Percentiles rank a stretch among this genome's conserved stretches.
Evolutionary conservation across 2,113 vertebrate genomes (phyloP).

Genomic region (Stegastes partitus): DNA sequence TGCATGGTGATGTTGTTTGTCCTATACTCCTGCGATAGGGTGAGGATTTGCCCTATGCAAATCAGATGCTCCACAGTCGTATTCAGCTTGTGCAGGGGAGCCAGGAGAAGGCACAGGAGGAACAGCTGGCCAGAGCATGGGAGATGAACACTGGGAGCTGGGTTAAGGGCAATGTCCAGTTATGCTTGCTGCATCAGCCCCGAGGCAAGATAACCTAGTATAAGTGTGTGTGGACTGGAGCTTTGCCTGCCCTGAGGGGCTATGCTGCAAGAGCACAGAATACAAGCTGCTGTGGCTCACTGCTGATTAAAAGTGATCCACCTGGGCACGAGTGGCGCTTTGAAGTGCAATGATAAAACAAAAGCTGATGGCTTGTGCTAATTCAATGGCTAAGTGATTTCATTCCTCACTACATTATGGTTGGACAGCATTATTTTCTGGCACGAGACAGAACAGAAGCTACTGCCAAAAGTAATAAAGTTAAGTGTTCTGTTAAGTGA

Average conservation of each 20-base stretch:
- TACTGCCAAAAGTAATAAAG: slow-evolving; percentile 73
- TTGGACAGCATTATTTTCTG: slow-evolving; percentile 69
- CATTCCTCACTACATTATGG: slow-evolving; percentile 63
- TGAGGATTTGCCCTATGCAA: slow-evolving; percentile 58
- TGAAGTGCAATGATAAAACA: slow-evolving; percentile 75
- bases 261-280: slow-evolving; percentile 27
- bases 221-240: slow-evolving; percentile 16
- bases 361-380: slow-evolving; percentile 70
- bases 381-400: slow-evolving; percentile 73
- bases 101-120: background rate
- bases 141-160: slow-evolving; percentile 11
- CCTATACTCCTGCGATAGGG: background rate
- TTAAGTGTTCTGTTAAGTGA: slow-evolving; percentile 73
- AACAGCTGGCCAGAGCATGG: slow-evolving; percentile 56
- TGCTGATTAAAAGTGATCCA: slow-evolving; percentile 76
- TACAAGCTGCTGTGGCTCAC: slow-evolving; percentile 70
- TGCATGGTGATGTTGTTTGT: slow-evolving; percentile 64
- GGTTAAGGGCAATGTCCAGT: slow-evolving; percentile 61
- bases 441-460: slow-evolving; percentile 46
- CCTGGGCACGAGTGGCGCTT: slow-evolving; percentile 68
- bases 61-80: slow-evolving; percentile 13
- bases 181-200: slow-evolving; percentile 55
- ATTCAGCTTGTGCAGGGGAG: background rate
- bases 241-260: slow-evolving; percentile 64
- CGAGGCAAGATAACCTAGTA: slow-evolving; percentile 48